Conservation (phyloP, 2,797 vertebrate species). For the Crenichthys baileyi region DNA sequence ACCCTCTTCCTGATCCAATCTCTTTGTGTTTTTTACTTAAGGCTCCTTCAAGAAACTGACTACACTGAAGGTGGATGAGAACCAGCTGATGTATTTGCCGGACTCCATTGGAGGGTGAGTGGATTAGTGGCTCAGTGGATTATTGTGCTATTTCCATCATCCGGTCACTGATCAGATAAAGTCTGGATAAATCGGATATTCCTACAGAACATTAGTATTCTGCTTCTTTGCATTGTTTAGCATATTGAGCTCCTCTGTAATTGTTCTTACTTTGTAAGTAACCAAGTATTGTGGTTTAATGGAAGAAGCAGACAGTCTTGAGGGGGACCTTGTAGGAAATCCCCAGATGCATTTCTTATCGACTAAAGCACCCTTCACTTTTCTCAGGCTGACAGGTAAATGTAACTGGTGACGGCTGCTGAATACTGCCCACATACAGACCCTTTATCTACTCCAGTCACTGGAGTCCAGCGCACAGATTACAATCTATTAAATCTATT, state of each 20-base stretch:
- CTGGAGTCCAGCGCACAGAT: constrained; percentile 22
- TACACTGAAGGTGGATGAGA: constrained; percentile 97
- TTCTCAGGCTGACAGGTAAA: constrained; percentile 35
- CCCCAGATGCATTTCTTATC: neutral
- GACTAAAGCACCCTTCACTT: constrained; percentile 14
- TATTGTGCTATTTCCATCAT: constrained; percentile 31
- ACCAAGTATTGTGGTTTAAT: constrained; percentile 14
- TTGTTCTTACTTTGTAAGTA: neutral
- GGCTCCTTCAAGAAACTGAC: constrained; percentile 94
- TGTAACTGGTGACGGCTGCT: constrained; percentile 23
- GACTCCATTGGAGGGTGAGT: constrained; percentile 95
- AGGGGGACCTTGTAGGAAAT: constrained; percentile 21
- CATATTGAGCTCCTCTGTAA: constrained; percentile 13
- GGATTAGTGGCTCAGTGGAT: too few species aligned
- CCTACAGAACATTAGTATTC: constrained; percentile 20
- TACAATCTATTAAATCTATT: constrained; percentile 29
- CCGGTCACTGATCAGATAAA: constrained; percentile 26
- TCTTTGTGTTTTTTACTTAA: constrained; percentile 56
- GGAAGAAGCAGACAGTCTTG: constrained; percentile 1
- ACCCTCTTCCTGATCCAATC: constrained; percentile 19
- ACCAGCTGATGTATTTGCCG: constrained; percentile 95
- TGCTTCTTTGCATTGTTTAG: constrained; percentile 14
- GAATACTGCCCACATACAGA: constrained; percentile 7
- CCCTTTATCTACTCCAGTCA: constrained; percentile 19
- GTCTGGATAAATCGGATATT: constrained; percentile 41